Evolutionary conservation across 1,140 invertebrate genomes (phyloP).

Genomic region (Cryptotermes secundus): DNA sequence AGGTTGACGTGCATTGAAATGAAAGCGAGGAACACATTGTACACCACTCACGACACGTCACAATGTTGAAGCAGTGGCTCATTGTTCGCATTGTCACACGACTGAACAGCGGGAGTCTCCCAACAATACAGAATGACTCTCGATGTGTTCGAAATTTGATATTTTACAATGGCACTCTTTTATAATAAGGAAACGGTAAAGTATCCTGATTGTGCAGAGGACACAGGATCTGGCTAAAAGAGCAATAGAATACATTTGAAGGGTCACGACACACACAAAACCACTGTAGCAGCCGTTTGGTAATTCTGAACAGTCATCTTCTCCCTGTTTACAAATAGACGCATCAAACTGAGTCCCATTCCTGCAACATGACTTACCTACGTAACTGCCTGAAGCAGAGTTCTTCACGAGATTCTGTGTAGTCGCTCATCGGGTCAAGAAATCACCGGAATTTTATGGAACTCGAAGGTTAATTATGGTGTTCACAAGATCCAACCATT

Average conservation of each 20-base stretch:
- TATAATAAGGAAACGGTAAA: not conserved
- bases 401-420: too few species aligned
- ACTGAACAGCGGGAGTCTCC: constrained; percentile 1
- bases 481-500: too few species aligned
- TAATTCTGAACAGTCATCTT: not conserved
- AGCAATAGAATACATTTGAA: not conserved
- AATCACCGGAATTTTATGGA: too few species aligned
- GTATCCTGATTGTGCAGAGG: not conserved
- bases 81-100: not conserved
- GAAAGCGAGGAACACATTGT: constrained; percentile 2
- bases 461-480: too few species aligned
- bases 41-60: not conserved
- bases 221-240: not conserved
- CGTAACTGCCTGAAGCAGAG: too few species aligned
- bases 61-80: not conserved
- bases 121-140: not conserved
- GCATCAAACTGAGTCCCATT: too few species aligned
- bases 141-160: constrained; percentile 1
- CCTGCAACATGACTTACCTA: too few species aligned
- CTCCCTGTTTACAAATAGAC: not conserved
- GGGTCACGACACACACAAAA: not conserved
- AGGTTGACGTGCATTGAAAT: not conserved
- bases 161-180: not conserved
- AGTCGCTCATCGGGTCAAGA: too few species aligned
- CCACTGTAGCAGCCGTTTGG: not conserved